Evolutionary conservation across 2,888 invertebrate genomes (phyloP).

Genomic region (Diadegma fenestrale): DNA sequence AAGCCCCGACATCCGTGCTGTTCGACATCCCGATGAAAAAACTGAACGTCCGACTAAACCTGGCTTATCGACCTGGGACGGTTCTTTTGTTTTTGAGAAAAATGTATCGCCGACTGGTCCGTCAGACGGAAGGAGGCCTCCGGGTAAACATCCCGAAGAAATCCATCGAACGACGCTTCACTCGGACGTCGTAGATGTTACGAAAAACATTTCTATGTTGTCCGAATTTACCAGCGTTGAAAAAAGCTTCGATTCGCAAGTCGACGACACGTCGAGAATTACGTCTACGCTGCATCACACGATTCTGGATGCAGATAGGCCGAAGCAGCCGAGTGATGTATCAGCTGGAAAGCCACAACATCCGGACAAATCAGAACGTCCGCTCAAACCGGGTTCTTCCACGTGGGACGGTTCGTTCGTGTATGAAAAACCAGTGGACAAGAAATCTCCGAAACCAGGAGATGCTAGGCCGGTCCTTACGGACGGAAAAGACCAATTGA

Average conservation of each 20-base stretch:
- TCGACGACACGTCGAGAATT: constrained; percentile 62
- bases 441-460: constrained; percentile 58
- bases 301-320: constrained; percentile 58
- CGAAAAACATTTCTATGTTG: constrained; percentile 43
- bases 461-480: constrained; percentile 45
- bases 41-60: constrained; percentile 69
- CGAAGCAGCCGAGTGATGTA: constrained; percentile 49
- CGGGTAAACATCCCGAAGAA: constrained; percentile 61
- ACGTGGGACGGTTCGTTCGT: constrained; percentile 79
- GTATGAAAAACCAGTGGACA: constrained; percentile 73
- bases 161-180: constrained; percentile 11
- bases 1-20: constrained; percentile 51
- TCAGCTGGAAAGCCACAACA: constrained; percentile 54
- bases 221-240: constrained; percentile 56
- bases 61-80: constrained; percentile 76
- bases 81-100: constrained; percentile 75
- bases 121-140: constrained; percentile 49
- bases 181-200: constrained; percentile 31
- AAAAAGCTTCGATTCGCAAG: constrained; percentile 58
- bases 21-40: constrained; percentile 60
- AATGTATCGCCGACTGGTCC: constrained; percentile 61
- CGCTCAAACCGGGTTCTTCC: constrained; percentile 76
- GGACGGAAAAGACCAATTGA: constrained; percentile 62
- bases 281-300: constrained; percentile 51
- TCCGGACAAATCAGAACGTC: constrained; percentile 68